Base-by-base conservation (phyloP, 2,113 vertebrate genomes). In the Hippocampus mohnikei region DNA sequence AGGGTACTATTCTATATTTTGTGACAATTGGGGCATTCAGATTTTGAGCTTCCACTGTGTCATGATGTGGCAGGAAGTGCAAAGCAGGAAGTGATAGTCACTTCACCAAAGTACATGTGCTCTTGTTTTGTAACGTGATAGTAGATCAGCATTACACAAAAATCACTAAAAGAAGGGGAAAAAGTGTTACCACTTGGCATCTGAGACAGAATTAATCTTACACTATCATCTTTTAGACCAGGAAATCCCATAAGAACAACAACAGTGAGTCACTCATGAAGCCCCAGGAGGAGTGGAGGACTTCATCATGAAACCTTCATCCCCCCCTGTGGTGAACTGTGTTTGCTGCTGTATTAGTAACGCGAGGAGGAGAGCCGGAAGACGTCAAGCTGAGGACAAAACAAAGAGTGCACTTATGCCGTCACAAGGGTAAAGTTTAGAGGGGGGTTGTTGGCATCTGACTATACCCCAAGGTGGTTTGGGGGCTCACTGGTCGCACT, bases 301-400 rank as follows among this genome's bases (percentile, higher is more conserved):
- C 73, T 72, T 82, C 69, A 40, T 79, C 77, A 76, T 85, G 55
- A 41, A 63, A 16, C 66, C 40, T 60, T 33, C 75, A 66, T 41
- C 41, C 72, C 73, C 73, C 78, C 50, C 79, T 71, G 66, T 71
- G 67, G 27, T 67, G 70, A 56, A 69, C 44, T 42, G 42, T 3
- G 60, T n/a, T 67, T 53, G 20, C 58, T 71, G 13, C 68, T 86
- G 23, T 46, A 84, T 84, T 74, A 83, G 82, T 77, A n/a, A 84
- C 72, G 6, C 0, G 18, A 50, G 18, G 18, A 50, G 53, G 70
- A 66, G 66, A 70, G 44, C 12, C 68, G 65, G 48, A 69, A 42
- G 60, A 50, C 21, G 69, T 81, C 72, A 75, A 77, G 69, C 80
- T 80, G 75, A 74, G 73, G 62, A 63, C 64, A 33, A 59, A 76